phyloP scores from a whole-genome alignment of 2,797 vertebrate species.

The Schizothorax lantsangensis region DNA sequence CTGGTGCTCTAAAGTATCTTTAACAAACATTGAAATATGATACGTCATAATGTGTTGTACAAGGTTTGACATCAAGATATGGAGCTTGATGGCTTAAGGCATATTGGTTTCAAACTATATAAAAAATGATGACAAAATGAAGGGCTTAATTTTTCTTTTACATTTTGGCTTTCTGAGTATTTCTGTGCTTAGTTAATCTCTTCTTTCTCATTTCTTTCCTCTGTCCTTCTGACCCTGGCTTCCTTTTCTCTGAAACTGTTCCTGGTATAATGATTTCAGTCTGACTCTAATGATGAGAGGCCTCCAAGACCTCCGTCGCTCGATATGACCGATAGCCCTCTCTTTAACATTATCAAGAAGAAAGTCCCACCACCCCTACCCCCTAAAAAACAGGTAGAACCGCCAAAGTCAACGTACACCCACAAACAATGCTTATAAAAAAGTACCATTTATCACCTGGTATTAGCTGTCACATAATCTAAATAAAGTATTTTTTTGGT shows the following conservation, averaged over 20 bases:
- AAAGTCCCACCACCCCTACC: slow-evolving; percentile 75
- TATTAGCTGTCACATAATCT: background rate
- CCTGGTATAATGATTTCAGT: slow-evolving; percentile 53
- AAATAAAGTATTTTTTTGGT: background rate
- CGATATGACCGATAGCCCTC: slow-evolving; percentile 75
- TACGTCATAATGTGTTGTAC: background rate
- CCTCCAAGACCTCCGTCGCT: slow-evolving; percentile 71
- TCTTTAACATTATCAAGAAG: slow-evolving; percentile 78
- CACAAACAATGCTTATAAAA: background rate
- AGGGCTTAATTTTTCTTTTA: background rate
- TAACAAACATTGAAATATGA: background rate
- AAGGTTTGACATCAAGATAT: background rate
- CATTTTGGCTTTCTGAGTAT: slow-evolving; percentile 6
- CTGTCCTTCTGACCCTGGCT: slow-evolving; percentile 31
- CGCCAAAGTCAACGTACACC: slow-evolving; percentile 45
- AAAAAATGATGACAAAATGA: background rate
- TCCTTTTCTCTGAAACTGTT: slow-evolving; percentile 58
- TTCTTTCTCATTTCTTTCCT: slow-evolving; percentile 61
- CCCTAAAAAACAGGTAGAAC: slow-evolving; percentile 87
- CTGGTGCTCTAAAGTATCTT: background rate
- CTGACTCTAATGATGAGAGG: slow-evolving; percentile 73
- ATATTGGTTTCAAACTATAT: background rate
- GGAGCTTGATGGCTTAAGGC: background rate
- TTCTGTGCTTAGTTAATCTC: slow-evolving; percentile 26
- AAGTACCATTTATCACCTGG: background rate